Conservation (phyloP, 2,888 invertebrate genomes). For the Salticus scenicus region DNA sequence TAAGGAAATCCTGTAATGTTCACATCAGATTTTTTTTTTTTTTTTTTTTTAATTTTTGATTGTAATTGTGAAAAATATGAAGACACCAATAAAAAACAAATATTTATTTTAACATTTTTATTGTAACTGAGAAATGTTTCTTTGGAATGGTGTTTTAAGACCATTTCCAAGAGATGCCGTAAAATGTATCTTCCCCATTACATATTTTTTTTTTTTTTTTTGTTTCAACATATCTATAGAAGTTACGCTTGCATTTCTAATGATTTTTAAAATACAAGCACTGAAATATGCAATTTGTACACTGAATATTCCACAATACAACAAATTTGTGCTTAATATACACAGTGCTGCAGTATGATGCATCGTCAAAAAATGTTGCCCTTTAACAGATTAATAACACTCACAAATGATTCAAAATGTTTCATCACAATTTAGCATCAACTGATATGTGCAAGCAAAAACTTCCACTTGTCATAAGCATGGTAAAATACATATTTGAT, state of each 20-base stretch:
- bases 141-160: background rate
- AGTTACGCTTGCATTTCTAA: conserved; percentile 14
- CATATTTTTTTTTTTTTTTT: background rate
- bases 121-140: conserved; percentile 5
- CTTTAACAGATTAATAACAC: conserved; percentile 30
- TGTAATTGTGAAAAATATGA: conserved; percentile 15
- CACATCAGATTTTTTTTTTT: no score
- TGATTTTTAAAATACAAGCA: conserved; percentile 34
- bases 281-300: conserved; percentile 57
- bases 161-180: background rate
- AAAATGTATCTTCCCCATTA: background rate
- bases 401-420: conserved; percentile 36
- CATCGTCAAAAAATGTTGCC: conserved; percentile 12
- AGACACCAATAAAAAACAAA: background rate
- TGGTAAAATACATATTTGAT: conserved; percentile 34
- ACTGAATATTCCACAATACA: conserved; percentile 40
- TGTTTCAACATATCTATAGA: conserved; percentile 6
- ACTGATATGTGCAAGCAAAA: conserved; percentile 66
- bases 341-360: conserved; percentile 17
- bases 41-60: no score
- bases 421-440: conserved; percentile 50
- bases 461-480: conserved; percentile 47
- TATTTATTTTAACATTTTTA: background rate
- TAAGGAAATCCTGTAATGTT: no score
- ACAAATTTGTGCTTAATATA: conserved; percentile 31